Evolutionary conservation across 2,888 invertebrate species (phyloP).

Genomic region (Lepidocyrtoides sp.): DNA sequence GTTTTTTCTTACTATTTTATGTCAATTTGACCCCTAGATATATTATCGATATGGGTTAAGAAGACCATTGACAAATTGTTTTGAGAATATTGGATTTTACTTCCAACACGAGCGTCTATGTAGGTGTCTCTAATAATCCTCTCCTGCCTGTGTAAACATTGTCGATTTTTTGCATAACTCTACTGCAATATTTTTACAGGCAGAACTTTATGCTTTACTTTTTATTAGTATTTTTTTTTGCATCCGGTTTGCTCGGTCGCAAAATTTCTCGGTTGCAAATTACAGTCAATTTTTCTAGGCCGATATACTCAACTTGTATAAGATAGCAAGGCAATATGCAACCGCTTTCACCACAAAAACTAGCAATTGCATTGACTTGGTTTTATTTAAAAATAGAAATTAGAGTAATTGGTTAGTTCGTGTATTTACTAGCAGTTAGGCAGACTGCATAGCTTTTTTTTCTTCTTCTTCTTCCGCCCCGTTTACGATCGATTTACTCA

Average conservation of each 20-base stretch:
- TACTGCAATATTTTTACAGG: background rate
- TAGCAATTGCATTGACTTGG: background rate
- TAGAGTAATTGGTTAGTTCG: constrained; percentile 25
- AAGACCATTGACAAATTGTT: background rate
- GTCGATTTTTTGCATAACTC: background rate
- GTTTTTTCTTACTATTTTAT: background rate
- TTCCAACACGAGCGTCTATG: background rate
- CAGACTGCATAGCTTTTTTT: background rate
- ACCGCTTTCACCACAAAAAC: background rate
- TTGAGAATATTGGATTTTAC: background rate
- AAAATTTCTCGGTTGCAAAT: background rate
- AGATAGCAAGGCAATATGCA: background rate
- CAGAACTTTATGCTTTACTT: background rate
- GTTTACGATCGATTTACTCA: constrained; percentile 25
- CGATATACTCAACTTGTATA: background rate
- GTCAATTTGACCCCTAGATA: background rate
- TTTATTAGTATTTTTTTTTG: background rate
- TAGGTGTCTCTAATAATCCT: background rate
- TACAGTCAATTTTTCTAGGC: too few relatives aligned
- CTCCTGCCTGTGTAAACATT: background rate
- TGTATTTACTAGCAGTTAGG: background rate
- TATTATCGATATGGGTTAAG: background rate
- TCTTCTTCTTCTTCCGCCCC: background rate
- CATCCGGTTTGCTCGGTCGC: background rate
- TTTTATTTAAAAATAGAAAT: constrained; percentile 46